These are phyloP conservation scores for Paratrypauchen microcephalus DNA, from an alignment of 2,797 vertebrate species.

Conservation along the genomic window DNA sequence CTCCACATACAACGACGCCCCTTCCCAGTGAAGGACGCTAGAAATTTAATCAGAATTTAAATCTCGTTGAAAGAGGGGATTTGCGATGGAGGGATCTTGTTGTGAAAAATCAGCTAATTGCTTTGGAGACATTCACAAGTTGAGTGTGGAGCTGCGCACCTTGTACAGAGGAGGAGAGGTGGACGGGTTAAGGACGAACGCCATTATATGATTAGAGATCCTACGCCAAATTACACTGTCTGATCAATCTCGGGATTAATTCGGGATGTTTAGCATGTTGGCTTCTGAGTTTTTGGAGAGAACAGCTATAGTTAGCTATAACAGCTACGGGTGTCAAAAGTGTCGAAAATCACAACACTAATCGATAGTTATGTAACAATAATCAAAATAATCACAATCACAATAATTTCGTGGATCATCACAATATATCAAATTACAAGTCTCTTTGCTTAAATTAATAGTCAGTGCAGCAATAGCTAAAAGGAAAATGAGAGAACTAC, in stretches of 20 bases:
- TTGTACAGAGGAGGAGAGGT: slow-evolving; percentile 50
- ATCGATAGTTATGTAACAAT: too few relatives aligned
- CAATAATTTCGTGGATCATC: too few relatives aligned
- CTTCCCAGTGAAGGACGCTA: slow-evolving; percentile 70
- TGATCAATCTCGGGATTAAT: slow-evolving; percentile 64
- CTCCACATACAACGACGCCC: slow-evolving; percentile 43
- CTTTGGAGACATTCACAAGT: slow-evolving; percentile 60
- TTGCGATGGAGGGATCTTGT: slow-evolving; percentile 42
- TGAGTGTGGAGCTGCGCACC: slow-evolving; percentile 34
- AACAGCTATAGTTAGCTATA: neutral
- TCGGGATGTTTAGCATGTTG: slow-evolving; percentile 35
- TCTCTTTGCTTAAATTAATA: too few relatives aligned
- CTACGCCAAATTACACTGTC: slow-evolving; percentile 49
- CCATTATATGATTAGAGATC: slow-evolving; percentile 68
- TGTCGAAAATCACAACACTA: too few relatives aligned
- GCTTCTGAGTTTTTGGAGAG: neutral
- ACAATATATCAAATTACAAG: too few relatives aligned
- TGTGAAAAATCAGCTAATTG: slow-evolving; percentile 73
- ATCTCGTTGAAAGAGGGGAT: slow-evolving; percentile 74
- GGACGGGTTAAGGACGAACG: slow-evolving; percentile 60
- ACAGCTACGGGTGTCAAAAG: neutral
- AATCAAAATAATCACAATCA: too few relatives aligned
- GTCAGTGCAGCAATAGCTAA: too few relatives aligned
- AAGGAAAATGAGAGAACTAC: too few relatives aligned
- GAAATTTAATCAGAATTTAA: slow-evolving; percentile 80